phyloP scores from a whole-genome alignment of 2,797 vertebrate genomes.

The Malurus leucopterus region DNA sequence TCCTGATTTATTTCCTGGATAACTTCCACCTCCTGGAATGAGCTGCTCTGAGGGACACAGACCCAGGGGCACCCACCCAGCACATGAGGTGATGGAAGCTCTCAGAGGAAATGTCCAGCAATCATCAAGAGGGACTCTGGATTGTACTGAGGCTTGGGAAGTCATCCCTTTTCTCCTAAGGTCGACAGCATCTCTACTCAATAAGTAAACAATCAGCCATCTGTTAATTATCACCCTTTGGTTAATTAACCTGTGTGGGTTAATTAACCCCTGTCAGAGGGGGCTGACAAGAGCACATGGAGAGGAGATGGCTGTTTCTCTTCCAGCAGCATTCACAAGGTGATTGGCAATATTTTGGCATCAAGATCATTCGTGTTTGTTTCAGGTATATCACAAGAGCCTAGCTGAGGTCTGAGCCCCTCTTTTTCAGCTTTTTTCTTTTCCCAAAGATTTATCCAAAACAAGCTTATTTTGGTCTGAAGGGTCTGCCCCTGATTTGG shows the following conservation, averaged over 20 bases:
- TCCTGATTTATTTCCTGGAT: not conserved
- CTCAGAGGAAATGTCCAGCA: not conserved
- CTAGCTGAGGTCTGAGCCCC: not conserved
- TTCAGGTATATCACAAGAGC: not conserved
- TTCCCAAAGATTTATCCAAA: not conserved
- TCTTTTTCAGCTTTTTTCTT: not conserved
- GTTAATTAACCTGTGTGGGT: not conserved
- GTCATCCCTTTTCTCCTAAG: not conserved
- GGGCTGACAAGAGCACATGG: fast-evolving
- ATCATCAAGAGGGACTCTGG: not conserved
- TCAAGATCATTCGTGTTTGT: not conserved
- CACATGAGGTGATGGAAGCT: not conserved
- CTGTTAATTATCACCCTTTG: not conserved
- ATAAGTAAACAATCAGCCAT: not conserved
- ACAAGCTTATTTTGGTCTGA: not conserved
- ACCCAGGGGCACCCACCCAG: not conserved
- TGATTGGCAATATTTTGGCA: not conserved
- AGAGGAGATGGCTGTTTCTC: not conserved
- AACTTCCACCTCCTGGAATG: not conserved
- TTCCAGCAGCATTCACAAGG: not conserved
- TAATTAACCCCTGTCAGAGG: not conserved
- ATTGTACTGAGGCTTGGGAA: not conserved
- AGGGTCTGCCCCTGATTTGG: not conserved
- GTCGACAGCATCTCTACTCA: not conserved
- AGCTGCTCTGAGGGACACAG: fast-evolving